These are phyloP conservation scores for Acanthochromis polyacanthus DNA, from an alignment of 2,113 vertebrate genomes.

Conservation along the genomic window DNA sequence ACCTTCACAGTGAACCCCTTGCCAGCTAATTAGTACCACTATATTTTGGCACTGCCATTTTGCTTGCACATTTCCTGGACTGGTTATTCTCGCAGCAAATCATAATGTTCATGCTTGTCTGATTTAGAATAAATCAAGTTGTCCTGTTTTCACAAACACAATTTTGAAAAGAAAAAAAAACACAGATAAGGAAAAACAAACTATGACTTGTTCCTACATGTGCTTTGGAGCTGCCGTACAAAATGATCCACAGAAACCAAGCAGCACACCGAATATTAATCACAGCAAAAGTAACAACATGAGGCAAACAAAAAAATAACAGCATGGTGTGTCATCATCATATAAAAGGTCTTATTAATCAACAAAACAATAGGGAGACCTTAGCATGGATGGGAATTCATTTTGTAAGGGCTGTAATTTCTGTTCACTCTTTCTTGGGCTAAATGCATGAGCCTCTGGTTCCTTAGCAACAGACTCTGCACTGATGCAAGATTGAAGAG, in stretches of 20 bases:
- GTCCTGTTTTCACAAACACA: not conserved
- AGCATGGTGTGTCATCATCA: slow-evolving; percentile 2
- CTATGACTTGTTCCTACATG: not conserved
- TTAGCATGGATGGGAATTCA: slow-evolving; percentile 48
- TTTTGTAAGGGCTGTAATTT: slow-evolving; percentile 69
- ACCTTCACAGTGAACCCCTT: not conserved
- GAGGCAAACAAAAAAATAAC: slow-evolving; percentile 1
- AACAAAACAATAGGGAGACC: slow-evolving; percentile 55
- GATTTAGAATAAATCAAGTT: slow-evolving; percentile 9
- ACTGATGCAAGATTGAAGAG: slow-evolving; percentile 82
- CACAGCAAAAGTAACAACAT: slow-evolving; percentile 6
- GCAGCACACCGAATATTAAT: slow-evolving; percentile 46
- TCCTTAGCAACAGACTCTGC: slow-evolving; percentile 87
- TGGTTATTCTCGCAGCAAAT: slow-evolving; percentile 9
- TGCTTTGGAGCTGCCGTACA: slow-evolving; percentile 18
- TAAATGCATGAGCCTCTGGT: slow-evolving; percentile 81
- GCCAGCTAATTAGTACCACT: slow-evolving; percentile 8
- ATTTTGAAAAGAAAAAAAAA: slow-evolving; percentile 6
- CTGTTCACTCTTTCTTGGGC: slow-evolving; percentile 73
- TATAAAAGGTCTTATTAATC: slow-evolving; percentile 59
- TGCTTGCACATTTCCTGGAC: slow-evolving; percentile 3
- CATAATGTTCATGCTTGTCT: slow-evolving; percentile 23
- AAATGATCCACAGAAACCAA: slow-evolving; percentile 42
- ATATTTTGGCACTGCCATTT: slow-evolving; percentile 18
- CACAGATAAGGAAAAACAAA: slow-evolving; percentile 2